Percentiles rank a stretch among this genome's conserved stretches.
Conservation (phyloP, 2,797 vertebrate species). For the Pseudochromis fuscus region DNA sequence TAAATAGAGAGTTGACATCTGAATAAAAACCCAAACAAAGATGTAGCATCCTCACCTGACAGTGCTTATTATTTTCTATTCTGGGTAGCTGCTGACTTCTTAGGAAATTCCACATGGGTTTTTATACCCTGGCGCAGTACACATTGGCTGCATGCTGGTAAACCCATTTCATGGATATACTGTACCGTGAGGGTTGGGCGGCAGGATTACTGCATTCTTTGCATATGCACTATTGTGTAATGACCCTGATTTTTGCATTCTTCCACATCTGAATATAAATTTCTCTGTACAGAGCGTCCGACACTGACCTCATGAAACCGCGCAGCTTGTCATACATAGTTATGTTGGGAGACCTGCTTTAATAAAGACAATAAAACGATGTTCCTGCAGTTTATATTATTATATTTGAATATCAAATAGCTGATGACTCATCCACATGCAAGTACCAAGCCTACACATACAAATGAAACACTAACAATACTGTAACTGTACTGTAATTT, state of each 20-base stretch:
- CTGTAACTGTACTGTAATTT: neutral
- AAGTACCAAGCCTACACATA: neutral
- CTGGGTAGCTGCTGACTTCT: conserved; percentile 71
- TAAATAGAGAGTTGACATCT: conserved; percentile 68
- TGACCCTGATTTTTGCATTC: conserved; percentile 53
- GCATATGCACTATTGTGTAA: conserved; percentile 49
- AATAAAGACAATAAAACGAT: conserved; percentile 18
- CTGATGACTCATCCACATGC: no score
- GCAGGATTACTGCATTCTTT: conserved; percentile 43
- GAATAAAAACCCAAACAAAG: conserved; percentile 68
- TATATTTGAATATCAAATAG: neutral
- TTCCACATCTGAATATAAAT: conserved; percentile 34
- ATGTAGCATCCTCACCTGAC: conserved; percentile 64
- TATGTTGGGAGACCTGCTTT: conserved; percentile 31
- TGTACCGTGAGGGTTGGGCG: conserved; percentile 49
- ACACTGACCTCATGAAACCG: conserved; percentile 15
- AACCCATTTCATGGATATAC: conserved; percentile 69
- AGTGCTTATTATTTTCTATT: conserved; percentile 74
- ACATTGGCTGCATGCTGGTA: conserved; percentile 55
- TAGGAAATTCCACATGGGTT: conserved; percentile 67
- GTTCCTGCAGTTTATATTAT: conserved; percentile 15
- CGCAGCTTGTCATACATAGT: conserved; percentile 33
- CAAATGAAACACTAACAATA: neutral
- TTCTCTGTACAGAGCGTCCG: neutral
- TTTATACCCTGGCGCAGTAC: conserved; percentile 54